phyloP scores from a whole-genome alignment of 2,888 invertebrate species.

The Conchocele bisecta region DNA sequence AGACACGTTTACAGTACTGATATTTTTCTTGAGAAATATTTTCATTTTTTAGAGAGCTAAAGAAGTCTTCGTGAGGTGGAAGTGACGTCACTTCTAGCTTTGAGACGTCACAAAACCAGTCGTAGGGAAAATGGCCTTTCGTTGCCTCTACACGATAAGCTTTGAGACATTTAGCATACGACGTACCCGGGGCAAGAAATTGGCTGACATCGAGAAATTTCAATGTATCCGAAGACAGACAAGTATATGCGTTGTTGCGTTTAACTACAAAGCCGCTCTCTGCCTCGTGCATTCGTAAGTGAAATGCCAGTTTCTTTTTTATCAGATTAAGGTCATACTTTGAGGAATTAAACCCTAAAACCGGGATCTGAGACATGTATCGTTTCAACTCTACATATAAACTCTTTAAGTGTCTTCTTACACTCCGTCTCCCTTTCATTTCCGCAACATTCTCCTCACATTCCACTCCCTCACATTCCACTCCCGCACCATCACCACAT shows the following conservation, averaged over 20 bases:
- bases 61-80: too few species aligned
- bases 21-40: too few species aligned
- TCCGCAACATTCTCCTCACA: too few species aligned
- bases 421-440: too few species aligned
- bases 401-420: too few species aligned
- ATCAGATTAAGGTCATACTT: slow-evolving; percentile 32
- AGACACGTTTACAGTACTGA: too few species aligned
- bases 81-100: not conserved
- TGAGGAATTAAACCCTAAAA: slow-evolving; percentile 21
- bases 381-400: not conserved
- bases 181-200: not conserved
- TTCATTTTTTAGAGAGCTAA: too few species aligned
- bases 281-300: slow-evolving; percentile 6
- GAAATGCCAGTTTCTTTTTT: slow-evolving; percentile 3
- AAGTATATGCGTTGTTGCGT: slow-evolving; percentile 7
- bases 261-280: slow-evolving; percentile 9
- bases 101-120: not conserved
- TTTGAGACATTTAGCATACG: slow-evolving; percentile 4
- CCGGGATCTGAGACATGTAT: slow-evolving; percentile 11
- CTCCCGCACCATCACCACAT: too few species aligned
- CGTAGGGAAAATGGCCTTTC: slow-evolving; percentile 15
- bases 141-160: not conserved
- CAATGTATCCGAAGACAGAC: not conserved
- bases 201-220: slow-evolving; percentile 11
- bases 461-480: too few species aligned